Percentiles rank a stretch among this genome's conserved stretches.
phyloP scores from a whole-genome alignment of 2,113 vertebrate species.

The Delphinus delphis region DNA sequence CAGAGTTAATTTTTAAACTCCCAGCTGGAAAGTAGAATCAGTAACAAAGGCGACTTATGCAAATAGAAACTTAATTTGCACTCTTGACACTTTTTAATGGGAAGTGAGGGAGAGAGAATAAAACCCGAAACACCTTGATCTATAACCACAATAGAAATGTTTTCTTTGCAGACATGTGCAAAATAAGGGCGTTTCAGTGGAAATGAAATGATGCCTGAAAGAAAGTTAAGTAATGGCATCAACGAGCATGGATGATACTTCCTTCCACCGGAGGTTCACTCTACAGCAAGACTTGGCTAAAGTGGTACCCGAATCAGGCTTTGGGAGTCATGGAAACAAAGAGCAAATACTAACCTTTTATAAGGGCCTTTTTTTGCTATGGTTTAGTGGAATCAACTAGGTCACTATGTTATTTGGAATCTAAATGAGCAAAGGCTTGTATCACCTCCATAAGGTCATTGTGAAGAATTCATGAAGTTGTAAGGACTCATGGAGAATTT shows the following conservation, averaged over 20 bases:
- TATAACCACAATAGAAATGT: background rate
- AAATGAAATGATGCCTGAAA: background rate
- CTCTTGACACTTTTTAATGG: background rate
- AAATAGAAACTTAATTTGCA: background rate
- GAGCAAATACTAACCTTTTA: background rate
- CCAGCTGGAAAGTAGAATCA: background rate
- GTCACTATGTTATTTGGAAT: background rate
- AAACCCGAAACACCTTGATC: background rate
- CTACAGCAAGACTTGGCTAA: background rate
- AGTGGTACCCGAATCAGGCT: background rate
- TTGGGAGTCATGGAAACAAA: background rate
- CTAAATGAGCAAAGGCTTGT: background rate
- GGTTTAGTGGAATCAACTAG: background rate
- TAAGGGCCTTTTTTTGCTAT: background rate
- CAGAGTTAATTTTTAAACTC: background rate
- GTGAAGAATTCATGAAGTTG: background rate
- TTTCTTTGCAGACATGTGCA: background rate
- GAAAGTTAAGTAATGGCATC: background rate
- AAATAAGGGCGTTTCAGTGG: background rate
- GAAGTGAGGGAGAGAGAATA: background rate
- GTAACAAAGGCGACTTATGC: background rate
- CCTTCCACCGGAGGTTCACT: background rate
- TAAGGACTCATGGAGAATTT: background rate
- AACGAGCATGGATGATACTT: fast-evolving
- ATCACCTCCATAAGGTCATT: background rate